phyloP scores from a whole-genome alignment of 2,113 vertebrate genomes.

The Leucosticte australis region DNA sequence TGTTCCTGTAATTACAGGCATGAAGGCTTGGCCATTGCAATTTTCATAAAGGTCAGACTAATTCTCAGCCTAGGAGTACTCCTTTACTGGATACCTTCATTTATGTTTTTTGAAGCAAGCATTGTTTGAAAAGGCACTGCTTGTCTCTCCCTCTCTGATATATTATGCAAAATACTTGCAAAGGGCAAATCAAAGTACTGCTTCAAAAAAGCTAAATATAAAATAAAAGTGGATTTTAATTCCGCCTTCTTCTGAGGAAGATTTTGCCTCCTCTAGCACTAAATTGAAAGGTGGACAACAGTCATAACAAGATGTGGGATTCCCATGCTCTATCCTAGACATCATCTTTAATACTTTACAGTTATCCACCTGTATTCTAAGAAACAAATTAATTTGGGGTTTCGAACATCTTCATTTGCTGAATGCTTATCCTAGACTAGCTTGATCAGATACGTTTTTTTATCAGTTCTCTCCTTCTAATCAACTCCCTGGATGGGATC shows the following conservation, averaged over 20 bases:
- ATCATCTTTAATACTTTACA: background rate
- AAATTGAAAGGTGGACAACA: background rate
- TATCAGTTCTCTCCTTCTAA: background rate
- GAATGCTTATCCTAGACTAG: background rate
- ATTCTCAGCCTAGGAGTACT: background rate
- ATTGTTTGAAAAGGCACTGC: background rate
- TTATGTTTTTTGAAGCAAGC: background rate
- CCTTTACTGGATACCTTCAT: background rate
- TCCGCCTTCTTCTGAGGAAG: background rate
- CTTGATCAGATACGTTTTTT: background rate
- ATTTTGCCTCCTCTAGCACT: background rate
- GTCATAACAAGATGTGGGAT: background rate
- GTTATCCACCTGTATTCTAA: background rate
- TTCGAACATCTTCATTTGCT: background rate
- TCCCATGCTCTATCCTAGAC: background rate
- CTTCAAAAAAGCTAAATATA: background rate
- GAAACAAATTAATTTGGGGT: background rate
- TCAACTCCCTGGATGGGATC: background rate
- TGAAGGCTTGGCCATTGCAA: background rate
- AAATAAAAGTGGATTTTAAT: background rate
- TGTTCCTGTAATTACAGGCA: background rate
- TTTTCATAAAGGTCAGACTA: constrained; percentile 8
- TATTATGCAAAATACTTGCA: background rate
- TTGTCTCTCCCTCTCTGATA: background rate
- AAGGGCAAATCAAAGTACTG: background rate